Base-by-base conservation (phyloP, 1,140 invertebrate species). In the Conus betulinus region DNA sequence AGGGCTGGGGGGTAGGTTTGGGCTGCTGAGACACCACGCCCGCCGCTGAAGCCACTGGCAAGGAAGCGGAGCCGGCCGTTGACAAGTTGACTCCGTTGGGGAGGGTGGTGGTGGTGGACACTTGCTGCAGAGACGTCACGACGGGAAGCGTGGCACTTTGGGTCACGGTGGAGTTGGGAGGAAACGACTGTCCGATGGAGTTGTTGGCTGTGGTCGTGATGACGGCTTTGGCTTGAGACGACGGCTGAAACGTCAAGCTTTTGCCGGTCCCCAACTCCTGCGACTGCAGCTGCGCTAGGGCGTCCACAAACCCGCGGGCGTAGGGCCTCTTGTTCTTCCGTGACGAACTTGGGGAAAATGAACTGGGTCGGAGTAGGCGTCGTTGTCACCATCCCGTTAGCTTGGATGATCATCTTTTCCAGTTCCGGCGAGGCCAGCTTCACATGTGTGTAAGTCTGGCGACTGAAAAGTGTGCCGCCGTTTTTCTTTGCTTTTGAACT, bases 291-390 rank as follows among this genome's bases (percentile, higher is more conserved):
- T 98, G 97, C 93, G 98, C 97, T 67, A 99, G 95, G 1, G 98
- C 98, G 91, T 98, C 98, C n/a, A 98, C 97, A 95, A 99, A 99
- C 13, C 98, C 98, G 87, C 97, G 97, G 17, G 97, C 98, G 95
- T 98, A 99, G 81, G 81, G 97, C 96, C 94, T 99, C 98, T 93
- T 99, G 98, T 93, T 98, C 98, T 91, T 98, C 97, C 13, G 98
- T 98, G 0, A 97, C 97, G 87, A 94, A 95, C 89, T 97, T 97
- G 2, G 95, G 95, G 93, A 97, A 98, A 23, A 98, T 93, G 91
- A 97, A 97, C 91, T 96, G 95, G 92, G 96, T 96, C 5, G 97
- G 97, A 3, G 97, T 97, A 3, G 97, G 97, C 2, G 97, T 97
- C 23, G 97, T 97, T 1, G 97, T 97, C 27, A 97, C 96, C 91